Conservation (phyloP, 2,888 invertebrate species). For the Sarcophaga subvicina region DNA sequence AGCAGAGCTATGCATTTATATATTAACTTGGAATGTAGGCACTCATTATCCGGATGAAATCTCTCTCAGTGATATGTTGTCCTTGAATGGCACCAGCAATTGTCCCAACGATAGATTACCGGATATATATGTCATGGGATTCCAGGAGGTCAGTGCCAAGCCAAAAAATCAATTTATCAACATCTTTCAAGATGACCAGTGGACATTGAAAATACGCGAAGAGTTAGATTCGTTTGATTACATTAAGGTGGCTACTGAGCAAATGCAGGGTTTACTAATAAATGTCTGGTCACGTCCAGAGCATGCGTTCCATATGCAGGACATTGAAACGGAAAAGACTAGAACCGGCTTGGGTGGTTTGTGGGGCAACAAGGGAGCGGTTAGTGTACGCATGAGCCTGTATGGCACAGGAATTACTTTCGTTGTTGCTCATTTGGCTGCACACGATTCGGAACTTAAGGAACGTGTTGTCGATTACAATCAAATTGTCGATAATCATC, state of each 20-base stretch:
- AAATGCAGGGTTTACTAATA: conserved; percentile 92
- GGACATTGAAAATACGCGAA: conserved; percentile 89
- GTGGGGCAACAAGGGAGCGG: conserved; percentile 92
- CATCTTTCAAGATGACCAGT: conserved; percentile 91
- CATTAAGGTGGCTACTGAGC: conserved; percentile 89
- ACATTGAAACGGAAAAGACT: conserved; percentile 93
- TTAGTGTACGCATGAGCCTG: conserved; percentile 92
- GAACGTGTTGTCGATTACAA: conserved; percentile 94
- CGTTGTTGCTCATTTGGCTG: conserved; percentile 94
- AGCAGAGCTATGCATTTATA: conserved; percentile 84
- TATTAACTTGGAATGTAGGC: conserved; percentile 96
- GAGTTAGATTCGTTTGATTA: conserved; percentile 87
- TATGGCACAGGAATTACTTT: conserved; percentile 94
- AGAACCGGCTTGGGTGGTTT: conserved; percentile 94
- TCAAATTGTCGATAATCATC: conserved; percentile 91
- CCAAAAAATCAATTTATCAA: conserved; percentile 92
- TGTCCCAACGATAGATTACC: conserved; percentile 86
- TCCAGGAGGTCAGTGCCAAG: conserved; percentile 94
- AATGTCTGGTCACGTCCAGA: conserved; percentile 90
- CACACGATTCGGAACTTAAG: conserved; percentile 91
- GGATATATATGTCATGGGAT: conserved; percentile 93
- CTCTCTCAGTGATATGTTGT: conserved; percentile 86
- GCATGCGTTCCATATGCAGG: conserved; percentile 90
- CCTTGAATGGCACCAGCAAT: conserved; percentile 84
- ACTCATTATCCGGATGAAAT: conserved; percentile 88